Conservation (phyloP, 2,797 vertebrate genomes). For the Spinus olivaceus region DNA sequence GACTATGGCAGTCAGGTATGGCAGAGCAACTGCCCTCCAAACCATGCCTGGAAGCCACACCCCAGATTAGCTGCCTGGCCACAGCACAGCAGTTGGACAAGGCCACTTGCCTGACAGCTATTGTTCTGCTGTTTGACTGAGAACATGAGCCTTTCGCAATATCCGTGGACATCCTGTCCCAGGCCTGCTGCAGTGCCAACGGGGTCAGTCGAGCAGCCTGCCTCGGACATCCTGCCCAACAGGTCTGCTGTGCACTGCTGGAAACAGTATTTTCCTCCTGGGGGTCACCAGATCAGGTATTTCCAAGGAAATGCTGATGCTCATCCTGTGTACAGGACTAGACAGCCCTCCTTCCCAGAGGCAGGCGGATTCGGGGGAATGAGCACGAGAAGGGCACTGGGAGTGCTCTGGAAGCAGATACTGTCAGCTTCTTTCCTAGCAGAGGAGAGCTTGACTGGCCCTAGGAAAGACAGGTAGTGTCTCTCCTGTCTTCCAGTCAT, state of each 20-base stretch:
- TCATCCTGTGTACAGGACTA: slow-evolving; percentile 57
- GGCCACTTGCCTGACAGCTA: neutral
- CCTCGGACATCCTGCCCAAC: slow-evolving; percentile 34
- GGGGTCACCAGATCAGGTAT: slow-evolving; percentile 34
- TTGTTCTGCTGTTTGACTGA: slow-evolving; percentile 15
- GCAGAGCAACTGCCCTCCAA: neutral
- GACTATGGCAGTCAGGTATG: neutral
- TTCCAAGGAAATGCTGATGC: slow-evolving; percentile 65
- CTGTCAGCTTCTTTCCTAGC: neutral
- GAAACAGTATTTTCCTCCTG: slow-evolving; percentile 17
- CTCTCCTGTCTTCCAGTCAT: neutral
- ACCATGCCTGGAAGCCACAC: neutral
- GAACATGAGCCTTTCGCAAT: neutral
- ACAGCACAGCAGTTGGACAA: neutral
- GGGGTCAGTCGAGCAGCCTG: neutral
- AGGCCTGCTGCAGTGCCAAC: neutral
- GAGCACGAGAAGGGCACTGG: neutral
- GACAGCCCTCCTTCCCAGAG: neutral
- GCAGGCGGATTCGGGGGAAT: neutral
- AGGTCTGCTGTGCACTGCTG: neutral
- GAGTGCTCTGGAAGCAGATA: neutral
- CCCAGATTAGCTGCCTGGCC: neutral
- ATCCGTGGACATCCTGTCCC: slow-evolving; percentile 26
- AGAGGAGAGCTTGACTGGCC: neutral
- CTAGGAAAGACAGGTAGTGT: neutral